Percentiles rank a stretch among this genome's conserved stretches.
These are phyloP conservation scores for Furcula furcula DNA, from an alignment of 2,888 invertebrate species.

Conservation along the genomic window DNA sequence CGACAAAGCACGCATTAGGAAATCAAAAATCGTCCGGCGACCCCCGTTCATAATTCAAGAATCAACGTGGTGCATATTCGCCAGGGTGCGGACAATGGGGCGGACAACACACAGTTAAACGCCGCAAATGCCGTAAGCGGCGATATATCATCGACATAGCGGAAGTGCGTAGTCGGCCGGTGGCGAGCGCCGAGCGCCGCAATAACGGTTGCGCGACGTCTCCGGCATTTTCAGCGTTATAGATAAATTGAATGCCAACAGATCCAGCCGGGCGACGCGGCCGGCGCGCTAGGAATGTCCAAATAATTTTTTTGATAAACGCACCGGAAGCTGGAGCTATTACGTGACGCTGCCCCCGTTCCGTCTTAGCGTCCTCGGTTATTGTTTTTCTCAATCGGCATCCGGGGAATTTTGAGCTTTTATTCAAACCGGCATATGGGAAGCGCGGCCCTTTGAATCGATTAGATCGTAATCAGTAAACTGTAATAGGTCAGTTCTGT, in stretches of 20 bases:
- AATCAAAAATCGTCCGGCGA: conserved; percentile 65
- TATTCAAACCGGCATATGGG: conserved; percentile 66
- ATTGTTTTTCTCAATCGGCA: conserved; percentile 73
- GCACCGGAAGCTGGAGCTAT: conserved; percentile 76
- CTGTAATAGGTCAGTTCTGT: conserved; percentile 77
- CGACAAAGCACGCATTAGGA: conserved; percentile 56
- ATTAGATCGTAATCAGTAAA: conserved; percentile 73
- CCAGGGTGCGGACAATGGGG: conserved; percentile 67
- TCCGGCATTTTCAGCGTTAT: conserved; percentile 71
- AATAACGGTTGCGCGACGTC: conserved; percentile 67
- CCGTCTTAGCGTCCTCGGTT: conserved; percentile 61
- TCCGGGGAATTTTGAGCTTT: conserved; percentile 66
- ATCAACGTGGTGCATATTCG: conserved; percentile 69
- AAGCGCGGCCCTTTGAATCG: conserved; percentile 73
- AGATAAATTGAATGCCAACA: conserved; percentile 80
- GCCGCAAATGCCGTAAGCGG: conserved; percentile 70
- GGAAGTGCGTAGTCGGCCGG: conserved; percentile 70
- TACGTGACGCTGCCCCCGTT: conserved; percentile 74
- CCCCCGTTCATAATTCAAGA: conserved; percentile 69
- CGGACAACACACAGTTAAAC: conserved; percentile 70
- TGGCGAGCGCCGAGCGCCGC: conserved; percentile 40
- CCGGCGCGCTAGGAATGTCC: conserved; percentile 71
- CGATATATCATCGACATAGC: conserved; percentile 79
- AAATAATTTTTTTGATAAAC: conserved; percentile 79
- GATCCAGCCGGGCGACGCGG: conserved; percentile 63